A percentile compares a stretch with the other conserved stretches of the same genome.
These are phyloP conservation scores for Datnioides undecimradiatus DNA, from an alignment of 2,113 vertebrate genomes.

Conservation along the genomic window DNA sequence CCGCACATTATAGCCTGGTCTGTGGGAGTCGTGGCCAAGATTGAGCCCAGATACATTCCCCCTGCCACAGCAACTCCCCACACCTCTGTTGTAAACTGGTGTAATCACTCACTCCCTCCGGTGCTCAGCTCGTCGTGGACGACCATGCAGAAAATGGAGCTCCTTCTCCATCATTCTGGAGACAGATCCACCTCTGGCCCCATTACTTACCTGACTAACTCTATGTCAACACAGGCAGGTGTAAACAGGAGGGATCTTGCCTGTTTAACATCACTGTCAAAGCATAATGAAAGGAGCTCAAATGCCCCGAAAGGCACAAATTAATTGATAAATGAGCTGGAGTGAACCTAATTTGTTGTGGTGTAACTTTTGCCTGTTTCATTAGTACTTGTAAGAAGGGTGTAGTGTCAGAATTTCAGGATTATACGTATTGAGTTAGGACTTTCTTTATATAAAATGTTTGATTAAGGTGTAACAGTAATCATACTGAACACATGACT, in stretches of 20 bases:
- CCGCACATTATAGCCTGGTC: neutral
- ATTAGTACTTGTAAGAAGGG: neutral
- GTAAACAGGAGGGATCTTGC: slow-evolving; percentile 50
- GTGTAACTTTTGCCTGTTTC: slow-evolving; percentile 3
- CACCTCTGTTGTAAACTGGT: slow-evolving; percentile 42
- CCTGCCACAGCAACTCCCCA: slow-evolving; percentile 16
- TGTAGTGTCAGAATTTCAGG: neutral
- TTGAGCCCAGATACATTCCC: slow-evolving; percentile 28
- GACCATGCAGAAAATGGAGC: slow-evolving; percentile 61
- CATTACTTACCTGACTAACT: slow-evolving; percentile 64
- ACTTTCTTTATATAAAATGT: neutral
- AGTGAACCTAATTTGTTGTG: slow-evolving; percentile 22
- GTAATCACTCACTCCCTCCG: slow-evolving; percentile 54
- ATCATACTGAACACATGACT: neutral
- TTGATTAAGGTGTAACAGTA: neutral
- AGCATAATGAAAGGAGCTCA: neutral
- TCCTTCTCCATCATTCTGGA: slow-evolving; percentile 55
- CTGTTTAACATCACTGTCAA: slow-evolving; percentile 25
- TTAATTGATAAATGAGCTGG: slow-evolving; percentile 43
- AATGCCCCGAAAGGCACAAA: slow-evolving; percentile 13
- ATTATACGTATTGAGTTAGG: neutral
- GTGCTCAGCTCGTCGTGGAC: slow-evolving; percentile 32
- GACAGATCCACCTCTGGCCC: slow-evolving; percentile 38
- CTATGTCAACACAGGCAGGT: slow-evolving; percentile 56
- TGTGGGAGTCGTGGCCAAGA: slow-evolving; percentile 16